A percentile compares a stretch with the other conserved stretches of the same genome.
Evolutionary conservation across 2,797 vertebrate genomes (phyloP).

Genomic region (Siniperca scherzeri): DNA sequence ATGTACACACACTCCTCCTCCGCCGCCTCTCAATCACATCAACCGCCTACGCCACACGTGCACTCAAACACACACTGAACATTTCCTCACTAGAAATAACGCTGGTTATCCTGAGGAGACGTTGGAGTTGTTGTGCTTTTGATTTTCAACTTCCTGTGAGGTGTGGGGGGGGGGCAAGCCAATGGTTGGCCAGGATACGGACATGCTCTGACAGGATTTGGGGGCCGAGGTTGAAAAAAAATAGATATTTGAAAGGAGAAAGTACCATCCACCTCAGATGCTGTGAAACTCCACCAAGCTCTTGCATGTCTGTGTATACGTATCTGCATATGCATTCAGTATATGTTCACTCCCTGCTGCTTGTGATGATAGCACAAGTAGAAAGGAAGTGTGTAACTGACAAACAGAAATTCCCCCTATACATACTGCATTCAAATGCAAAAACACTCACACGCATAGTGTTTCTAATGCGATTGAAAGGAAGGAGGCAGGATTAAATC

Average conservation of each 20-base stretch:
- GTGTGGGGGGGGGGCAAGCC: conserved; percentile 50
- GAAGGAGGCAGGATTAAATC: conserved; percentile 61
- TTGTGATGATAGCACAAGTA: conserved; percentile 23
- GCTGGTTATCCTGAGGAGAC: conserved; percentile 69
- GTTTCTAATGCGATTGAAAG: conserved; percentile 54
- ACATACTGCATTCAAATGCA: conserved; percentile 33
- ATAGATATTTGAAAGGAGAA: conserved; percentile 27
- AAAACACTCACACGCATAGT: conserved; percentile 35
- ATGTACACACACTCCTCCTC: conserved; percentile 48
- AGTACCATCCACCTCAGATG: conserved; percentile 34
- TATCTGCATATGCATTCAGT: conserved; percentile 14
- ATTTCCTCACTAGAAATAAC: conserved; percentile 76
- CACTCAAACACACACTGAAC: conserved; percentile 48
- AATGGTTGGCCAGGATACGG: conserved; percentile 63
- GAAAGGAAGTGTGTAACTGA: conserved; percentile 49
- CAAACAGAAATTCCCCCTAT: conserved; percentile 29
- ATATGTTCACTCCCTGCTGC: neutral
- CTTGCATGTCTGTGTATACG: neutral
- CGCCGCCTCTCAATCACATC: conserved; percentile 48
- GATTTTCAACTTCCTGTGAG: conserved; percentile 53
- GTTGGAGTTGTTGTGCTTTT: conserved; percentile 58
- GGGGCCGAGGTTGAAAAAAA: conserved; percentile 47
- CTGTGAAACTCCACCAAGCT: conserved; percentile 35
- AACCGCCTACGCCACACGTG: conserved; percentile 50
- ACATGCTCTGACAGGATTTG: conserved; percentile 77